phyloP scores from a whole-genome alignment of 2,888 invertebrate species.

The Acleris cristana region DNA sequence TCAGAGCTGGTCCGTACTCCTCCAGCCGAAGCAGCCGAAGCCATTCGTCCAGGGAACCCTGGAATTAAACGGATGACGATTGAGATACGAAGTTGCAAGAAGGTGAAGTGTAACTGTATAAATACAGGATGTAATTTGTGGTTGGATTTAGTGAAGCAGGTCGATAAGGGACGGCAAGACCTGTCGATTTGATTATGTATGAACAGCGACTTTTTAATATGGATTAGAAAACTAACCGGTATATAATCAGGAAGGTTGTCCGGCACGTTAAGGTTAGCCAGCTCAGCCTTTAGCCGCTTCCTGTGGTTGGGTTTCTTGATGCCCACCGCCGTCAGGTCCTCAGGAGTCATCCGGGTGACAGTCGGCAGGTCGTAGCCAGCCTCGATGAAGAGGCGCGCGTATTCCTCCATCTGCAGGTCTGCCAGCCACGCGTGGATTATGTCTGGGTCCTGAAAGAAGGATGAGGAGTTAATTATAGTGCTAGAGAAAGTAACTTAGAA shows the following conservation, averaged over 20 bases:
- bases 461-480: neutral
- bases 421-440: conserved; percentile 97
- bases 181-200: too few species aligned
- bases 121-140: too few species aligned
- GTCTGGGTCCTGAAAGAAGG: conserved; percentile 90
- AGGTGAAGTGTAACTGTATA: too few species aligned
- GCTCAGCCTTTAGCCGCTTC: conserved; percentile 97
- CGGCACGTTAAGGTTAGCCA: conserved; percentile 95
- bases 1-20: conserved; percentile 95
- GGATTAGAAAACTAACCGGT: conserved; percentile 86
- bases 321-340: conserved; percentile 94
- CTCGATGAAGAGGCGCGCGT: conserved; percentile 95
- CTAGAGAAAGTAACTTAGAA: neutral
- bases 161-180: too few species aligned
- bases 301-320: conserved; percentile 99
- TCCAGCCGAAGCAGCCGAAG: conserved; percentile 94
- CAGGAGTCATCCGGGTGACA: conserved; percentile 99
- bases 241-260: conserved; percentile 98
- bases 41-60: conserved; percentile 98
- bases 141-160: too few species aligned
- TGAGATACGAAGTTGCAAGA: neutral
- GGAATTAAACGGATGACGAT: conserved; percentile 42
- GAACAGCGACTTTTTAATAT: too few species aligned
- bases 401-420: conserved; percentile 97
- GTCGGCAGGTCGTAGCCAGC: conserved; percentile 99